Conservation (phyloP, 2,113 vertebrate species). For the mouse (Mus musculus) region GRCm39 chr1:179216001-179216500, state of each 20-base stretch:
- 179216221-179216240: not conserved
- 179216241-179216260: constrained; percentile 17
- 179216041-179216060: constrained; percentile 66
- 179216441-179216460: not conserved
- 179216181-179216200: not conserved
- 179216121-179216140: constrained; percentile 43
- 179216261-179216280: constrained; percentile 36
- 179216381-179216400: not conserved
- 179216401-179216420: not conserved
- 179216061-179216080: constrained; percentile 69
- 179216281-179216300: not conserved
- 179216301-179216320: not conserved
- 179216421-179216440: not conserved
- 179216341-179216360: not conserved
- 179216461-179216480: not conserved
- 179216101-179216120: not conserved
- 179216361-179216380: not conserved
- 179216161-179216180: not conserved
- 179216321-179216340: not conserved
- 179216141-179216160: not conserved
- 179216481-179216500: not conserved
- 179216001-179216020: constrained; percentile 69
- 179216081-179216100: constrained; percentile 51
- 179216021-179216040: constrained; percentile 72
- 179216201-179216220: constrained; percentile 39